These are phyloP conservation scores for Nemotelus nigrinus DNA, from an alignment of 2,888 invertebrate species.

Conservation along the genomic window DNA sequence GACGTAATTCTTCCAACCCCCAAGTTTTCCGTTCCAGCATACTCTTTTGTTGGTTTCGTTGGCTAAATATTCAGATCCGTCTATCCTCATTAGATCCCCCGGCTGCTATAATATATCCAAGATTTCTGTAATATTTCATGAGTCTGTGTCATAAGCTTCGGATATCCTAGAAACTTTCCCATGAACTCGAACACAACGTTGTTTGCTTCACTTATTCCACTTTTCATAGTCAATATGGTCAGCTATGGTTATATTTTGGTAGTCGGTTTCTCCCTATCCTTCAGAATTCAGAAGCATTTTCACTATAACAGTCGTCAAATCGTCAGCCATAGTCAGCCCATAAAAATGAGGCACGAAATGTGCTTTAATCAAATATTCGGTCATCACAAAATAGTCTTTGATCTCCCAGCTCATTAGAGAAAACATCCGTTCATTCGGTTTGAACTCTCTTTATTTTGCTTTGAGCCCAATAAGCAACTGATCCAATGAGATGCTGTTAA, in stretches of 20 bases:
- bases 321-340: background rate
- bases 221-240: background rate
- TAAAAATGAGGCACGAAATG: background rate
- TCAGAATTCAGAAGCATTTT: background rate
- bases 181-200: too few relatives aligned
- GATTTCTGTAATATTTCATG: too few relatives aligned
- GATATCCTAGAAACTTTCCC: too few relatives aligned
- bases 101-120: too few relatives aligned
- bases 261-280: background rate
- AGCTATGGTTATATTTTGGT: background rate
- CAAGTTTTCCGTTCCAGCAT: too few relatives aligned
- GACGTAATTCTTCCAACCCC: too few relatives aligned
- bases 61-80: too few relatives aligned
- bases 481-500: background rate
- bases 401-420: background rate
- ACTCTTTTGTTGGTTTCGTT: too few relatives aligned
- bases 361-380: background rate
- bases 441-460: background rate
- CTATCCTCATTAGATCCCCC: too few relatives aligned
- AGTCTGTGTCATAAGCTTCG: too few relatives aligned
- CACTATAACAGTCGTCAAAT: background rate
- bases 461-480: background rate
- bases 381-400: background rate
- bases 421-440: background rate
- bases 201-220: background rate